Base-by-base conservation (phyloP, 2,113 vertebrate genomes). In the Desmodus rotundus region DNA sequence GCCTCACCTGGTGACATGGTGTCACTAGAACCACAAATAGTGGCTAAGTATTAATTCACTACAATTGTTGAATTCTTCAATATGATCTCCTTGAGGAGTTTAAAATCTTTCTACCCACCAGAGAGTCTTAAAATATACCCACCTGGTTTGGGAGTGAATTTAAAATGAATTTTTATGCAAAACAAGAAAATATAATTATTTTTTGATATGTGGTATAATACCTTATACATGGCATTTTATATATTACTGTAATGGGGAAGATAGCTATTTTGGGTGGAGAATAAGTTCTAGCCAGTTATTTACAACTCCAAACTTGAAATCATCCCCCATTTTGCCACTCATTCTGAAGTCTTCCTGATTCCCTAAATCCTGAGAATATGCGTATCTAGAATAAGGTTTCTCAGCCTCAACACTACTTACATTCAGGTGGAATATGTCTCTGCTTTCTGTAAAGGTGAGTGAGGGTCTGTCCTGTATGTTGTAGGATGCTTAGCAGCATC, bases 91-190 rank as follows among this genome's bases (percentile, higher is more conserved):
- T 84, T 80, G 41, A 0, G 50, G 22, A 58, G 28, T 78, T 94
- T 73, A 81, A 95, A 83, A 41, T 24, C 74, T 73, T 31, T 67
- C 80, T 54, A 47, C n/a, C 72, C 38, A 86, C 65, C 67, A 94
- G 68, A 16, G 24, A 86, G 89, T 85, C 89, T 93, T 67, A 82
- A 50, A 96, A 88, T n/a, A 77, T 88, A 70, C 20, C 65, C 20
- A 26, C 80, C 54, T 80, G 63, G 33, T 56, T 92, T 90, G 80
- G 85, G 67, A 26, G 20, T 77, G 3, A 31, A 93, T 95, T 92
- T 36, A 85, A 86, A 81, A 89, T 74, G 4, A 19, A 76, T 16
- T 84, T 68, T 85, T 36, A 45, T 87, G 2, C n/a, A 76, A 93
- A 93, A 87, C 24, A 81, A 87, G 28, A 88, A 89, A 81, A 19